Conservation (phyloP, 2,113 vertebrate genomes). For the Cottus gobio region DNA sequence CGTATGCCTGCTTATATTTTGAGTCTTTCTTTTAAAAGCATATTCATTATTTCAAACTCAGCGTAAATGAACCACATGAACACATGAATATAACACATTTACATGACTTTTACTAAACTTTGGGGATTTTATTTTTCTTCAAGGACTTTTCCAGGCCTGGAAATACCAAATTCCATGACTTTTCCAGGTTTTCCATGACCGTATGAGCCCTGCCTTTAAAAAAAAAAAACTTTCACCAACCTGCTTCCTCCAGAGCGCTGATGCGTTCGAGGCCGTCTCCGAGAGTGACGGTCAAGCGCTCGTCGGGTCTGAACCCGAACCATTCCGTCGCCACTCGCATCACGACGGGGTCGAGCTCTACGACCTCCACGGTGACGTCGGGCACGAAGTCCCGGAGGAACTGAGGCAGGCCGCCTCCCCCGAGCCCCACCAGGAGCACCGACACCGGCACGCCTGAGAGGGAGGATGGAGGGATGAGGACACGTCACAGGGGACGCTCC, state of each 20-base stretch:
- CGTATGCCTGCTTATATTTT: too few species aligned
- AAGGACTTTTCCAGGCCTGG: too few species aligned
- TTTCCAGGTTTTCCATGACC: too few species aligned
- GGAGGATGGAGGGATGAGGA: background rate
- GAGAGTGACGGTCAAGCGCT: constrained; percentile 88
- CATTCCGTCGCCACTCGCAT: constrained; percentile 90
- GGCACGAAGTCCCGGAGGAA: constrained; percentile 93
- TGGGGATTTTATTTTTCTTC: too few species aligned
- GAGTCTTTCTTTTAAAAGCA: too few species aligned
- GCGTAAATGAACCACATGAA: too few species aligned
- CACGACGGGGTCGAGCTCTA: constrained; percentile 92
- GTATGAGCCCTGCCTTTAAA: too few species aligned
- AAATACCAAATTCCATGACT: too few species aligned
- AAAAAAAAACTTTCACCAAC: constrained; percentile 78
- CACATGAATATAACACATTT: too few species aligned
- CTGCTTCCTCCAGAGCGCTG: constrained; percentile 83
- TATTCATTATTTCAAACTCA: too few species aligned
- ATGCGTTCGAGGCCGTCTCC: constrained; percentile 91
- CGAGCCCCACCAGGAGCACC: constrained; percentile 92
- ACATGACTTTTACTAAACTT: too few species aligned
- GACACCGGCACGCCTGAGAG: constrained; percentile 80
- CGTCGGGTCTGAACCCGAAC: constrained; percentile 89
- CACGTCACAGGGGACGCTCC: background rate
- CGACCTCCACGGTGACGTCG: constrained; percentile 81
- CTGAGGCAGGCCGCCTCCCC: constrained; percentile 93